phyloP scores from a whole-genome alignment of 2,888 invertebrate species.

The Congeria kusceri region DNA sequence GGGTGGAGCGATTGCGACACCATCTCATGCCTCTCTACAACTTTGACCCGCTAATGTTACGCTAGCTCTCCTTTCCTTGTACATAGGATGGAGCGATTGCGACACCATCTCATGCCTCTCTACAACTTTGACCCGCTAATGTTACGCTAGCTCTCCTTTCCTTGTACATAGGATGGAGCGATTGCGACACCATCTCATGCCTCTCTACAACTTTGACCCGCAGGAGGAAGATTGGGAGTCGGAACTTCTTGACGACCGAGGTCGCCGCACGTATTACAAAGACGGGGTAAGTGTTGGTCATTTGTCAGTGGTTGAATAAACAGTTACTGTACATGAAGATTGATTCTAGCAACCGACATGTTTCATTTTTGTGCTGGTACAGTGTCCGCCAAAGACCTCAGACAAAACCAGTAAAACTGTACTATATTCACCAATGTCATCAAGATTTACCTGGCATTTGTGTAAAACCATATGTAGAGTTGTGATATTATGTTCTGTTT shows the following conservation, averaged over 20 bases:
- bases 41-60: constrained; percentile 89
- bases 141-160: no score
- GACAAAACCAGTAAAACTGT: no score
- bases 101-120: constrained; percentile 89
- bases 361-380: no score
- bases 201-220: constrained; percentile 90
- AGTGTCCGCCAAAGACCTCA: no score
- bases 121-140: constrained; percentile 90
- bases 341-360: no score
- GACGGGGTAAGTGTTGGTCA: constrained; percentile 52
- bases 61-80: constrained; percentile 89
- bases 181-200: constrained; percentile 89
- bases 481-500: no score
- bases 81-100: constrained; percentile 88
- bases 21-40: constrained; percentile 90
- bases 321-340: no score
- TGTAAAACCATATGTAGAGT: no score
- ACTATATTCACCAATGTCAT: no score
- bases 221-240: constrained; percentile 90
- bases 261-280: constrained; percentile 67
- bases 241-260: constrained; percentile 86
- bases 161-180: constrained; percentile 87
- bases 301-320: no score
- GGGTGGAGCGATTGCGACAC: constrained; percentile 88
- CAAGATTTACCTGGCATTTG: no score